Percentiles rank a stretch among this genome's conserved stretches.
Evolutionary conservation across 1,140 invertebrate genomes (phyloP).

Genomic region (Magallana gigas): DNA sequence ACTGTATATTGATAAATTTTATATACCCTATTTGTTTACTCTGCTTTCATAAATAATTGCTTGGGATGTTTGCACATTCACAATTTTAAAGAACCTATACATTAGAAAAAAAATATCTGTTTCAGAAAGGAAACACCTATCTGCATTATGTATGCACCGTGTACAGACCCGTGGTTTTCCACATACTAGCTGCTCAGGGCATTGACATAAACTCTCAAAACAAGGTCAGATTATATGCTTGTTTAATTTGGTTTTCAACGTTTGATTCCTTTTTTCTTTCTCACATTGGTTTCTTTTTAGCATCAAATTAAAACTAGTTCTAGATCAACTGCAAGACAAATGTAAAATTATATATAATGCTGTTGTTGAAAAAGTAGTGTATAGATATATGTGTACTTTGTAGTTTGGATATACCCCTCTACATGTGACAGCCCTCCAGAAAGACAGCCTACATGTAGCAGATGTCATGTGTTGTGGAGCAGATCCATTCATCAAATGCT

Average conservation of each 20-base stretch:
- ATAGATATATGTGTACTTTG: no score
- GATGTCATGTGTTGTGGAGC: constrained; percentile 72
- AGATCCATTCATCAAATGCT: constrained; percentile 64
- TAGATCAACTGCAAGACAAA: no score
- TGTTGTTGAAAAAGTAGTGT: no score
- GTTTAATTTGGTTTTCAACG: no score
- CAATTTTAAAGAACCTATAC: no score
- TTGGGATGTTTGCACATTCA: neutral
- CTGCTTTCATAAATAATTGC: neutral
- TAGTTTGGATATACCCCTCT: constrained; percentile 76
- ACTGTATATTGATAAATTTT: no score
- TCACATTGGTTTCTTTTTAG: neutral
- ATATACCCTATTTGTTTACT: no score
- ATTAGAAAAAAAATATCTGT: constrained; percentile 19
- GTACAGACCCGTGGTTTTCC: constrained; percentile 70
- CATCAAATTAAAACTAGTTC: no score
- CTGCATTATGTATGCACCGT: constrained; percentile 74
- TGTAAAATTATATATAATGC: no score
- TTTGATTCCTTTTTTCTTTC: neutral
- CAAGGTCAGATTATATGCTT: constrained; percentile 62
- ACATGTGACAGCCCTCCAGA: constrained; percentile 73
- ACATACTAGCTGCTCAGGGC: constrained; percentile 66
- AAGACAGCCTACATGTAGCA: constrained; percentile 70
- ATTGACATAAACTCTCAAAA: constrained; percentile 73
- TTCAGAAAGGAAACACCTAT: constrained; percentile 76